These are phyloP conservation scores for Scortum barcoo DNA, from an alignment of 2,113 vertebrate species.

Conservation along the genomic window DNA sequence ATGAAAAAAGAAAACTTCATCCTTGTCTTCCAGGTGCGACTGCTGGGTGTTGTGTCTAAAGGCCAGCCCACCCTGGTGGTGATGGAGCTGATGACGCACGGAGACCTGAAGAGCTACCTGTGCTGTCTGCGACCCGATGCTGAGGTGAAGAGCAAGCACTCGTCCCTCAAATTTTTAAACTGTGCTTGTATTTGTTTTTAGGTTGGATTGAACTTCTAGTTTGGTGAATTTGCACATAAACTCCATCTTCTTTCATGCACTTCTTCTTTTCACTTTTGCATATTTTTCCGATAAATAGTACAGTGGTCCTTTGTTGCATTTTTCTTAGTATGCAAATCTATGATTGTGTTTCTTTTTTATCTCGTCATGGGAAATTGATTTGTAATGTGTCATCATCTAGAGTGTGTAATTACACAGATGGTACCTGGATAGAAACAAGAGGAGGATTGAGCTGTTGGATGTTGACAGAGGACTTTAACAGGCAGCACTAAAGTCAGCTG, in stretches of 20 bases:
- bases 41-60: constrained; percentile 96
- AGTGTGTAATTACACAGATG: constrained; percentile 1
- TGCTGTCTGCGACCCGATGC: constrained; percentile 93
- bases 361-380: not conserved
- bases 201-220: not conserved
- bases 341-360: not conserved
- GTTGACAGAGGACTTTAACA: constrained; percentile 42
- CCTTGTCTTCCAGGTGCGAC: constrained; percentile 88
- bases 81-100: constrained; percentile 98
- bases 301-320: not conserved
- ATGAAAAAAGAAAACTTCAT: not conserved
- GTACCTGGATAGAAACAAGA: constrained; percentile 2
- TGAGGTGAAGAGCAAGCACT: constrained; percentile 87
- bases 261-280: constrained; percentile 43
- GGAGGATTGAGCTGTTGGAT: constrained; percentile 31
- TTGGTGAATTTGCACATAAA: not conserved
- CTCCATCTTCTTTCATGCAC: not conserved
- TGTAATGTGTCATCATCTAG: constrained; percentile 6
- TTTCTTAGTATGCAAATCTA: not conserved
- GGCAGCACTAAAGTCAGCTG: constrained; percentile 8
- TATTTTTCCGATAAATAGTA: no score
- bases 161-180: not conserved
- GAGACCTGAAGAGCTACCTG: constrained; percentile 95
- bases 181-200: not conserved
- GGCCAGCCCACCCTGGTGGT: constrained; percentile 96